Conservation (phyloP, 2,113 vertebrate genomes). For the Odobenus rosmarus region DNA sequence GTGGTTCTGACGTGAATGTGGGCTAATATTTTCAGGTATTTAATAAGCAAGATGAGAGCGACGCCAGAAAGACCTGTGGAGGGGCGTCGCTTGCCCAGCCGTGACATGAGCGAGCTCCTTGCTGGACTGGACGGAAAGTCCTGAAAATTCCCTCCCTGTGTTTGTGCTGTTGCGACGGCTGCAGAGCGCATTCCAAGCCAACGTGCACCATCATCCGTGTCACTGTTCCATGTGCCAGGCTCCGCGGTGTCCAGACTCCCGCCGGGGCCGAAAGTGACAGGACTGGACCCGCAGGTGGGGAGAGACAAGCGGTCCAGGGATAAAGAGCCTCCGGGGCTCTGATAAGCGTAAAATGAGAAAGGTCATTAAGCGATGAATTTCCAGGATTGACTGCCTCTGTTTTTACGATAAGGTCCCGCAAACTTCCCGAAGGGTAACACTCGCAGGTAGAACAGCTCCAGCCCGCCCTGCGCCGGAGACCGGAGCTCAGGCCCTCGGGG, state of each 20-base stretch:
- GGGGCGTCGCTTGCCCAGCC: too few species aligned
- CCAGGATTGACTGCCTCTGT: not conserved
- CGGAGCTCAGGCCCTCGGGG: rapidly evolving
- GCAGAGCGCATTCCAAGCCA: not conserved
- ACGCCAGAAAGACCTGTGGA: too few species aligned
- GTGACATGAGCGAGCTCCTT: rapidly evolving
- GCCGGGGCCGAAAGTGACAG: rapidly evolving
- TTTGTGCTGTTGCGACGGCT: too few species aligned
- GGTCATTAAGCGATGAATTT: not conserved
- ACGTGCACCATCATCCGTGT: rapidly evolving
- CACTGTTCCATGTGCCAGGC: not conserved
- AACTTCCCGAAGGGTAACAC: not conserved
- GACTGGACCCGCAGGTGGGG: not conserved
- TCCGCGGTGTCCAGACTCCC: not conserved
- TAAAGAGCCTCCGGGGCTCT: rapidly evolving
- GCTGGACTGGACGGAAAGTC: not conserved
- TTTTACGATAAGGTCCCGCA: not conserved
- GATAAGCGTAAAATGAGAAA: not conserved
- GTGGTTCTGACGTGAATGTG: not conserved
- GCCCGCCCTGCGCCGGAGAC: rapidly evolving
- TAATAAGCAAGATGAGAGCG: not conserved
- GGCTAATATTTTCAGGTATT: not conserved
- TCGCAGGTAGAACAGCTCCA: not conserved
- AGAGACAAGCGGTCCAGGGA: rapidly evolving
- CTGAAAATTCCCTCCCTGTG: too few species aligned